Evolutionary conservation across 2,113 vertebrate species (phyloP), one percentile per base, ranked within the genome.

Genomic region (Salvator merianae): DNA sequence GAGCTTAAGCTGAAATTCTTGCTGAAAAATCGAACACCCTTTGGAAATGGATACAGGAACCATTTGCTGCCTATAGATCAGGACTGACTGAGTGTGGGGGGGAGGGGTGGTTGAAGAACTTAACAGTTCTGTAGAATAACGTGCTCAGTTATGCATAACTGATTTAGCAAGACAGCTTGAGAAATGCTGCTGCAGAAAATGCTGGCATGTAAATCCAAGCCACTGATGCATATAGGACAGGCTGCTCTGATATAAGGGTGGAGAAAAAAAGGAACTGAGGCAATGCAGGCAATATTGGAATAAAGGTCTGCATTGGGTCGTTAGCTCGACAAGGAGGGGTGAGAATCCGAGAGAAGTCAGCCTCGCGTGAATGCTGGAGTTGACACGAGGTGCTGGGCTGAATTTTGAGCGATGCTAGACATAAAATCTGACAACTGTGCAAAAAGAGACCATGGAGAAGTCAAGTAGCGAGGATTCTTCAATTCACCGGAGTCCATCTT

Each of bases 391-490:
- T 86, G 83, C 83, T 85, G 89, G 75, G 43, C 89, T 92, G 89
- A 92, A 87, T 94, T 94, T 92, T 89, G 94, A 97, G 97, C 97
- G 96, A 98, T 98, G 97, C 93, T 93, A 89, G 90, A 87, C 93
- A 82, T 90, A 89, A 85, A 88, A 89, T 90, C 95, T 89, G 93
- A 89, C 89, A 95, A 88, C 92, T 92, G 89, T 94, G 95, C 96
- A 94, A 95, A 95, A 90, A 95, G 94, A 94, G 96, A 98, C 96
- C 97, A 99, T 99, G 99, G 98, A 99, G 97, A 99, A 99, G 97
- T 99, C 99, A 95, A 99, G 99, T 97, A 99, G 99, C 93, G 99
- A 99, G 95, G 98, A 98, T 95, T 99, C 98, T 92, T 98, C 98
- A 93, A 98, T 99, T 93, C 98, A 98, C 94, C 98, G 98, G 94